Evolutionary conservation across 2,888 invertebrate genomes (phyloP).

Genomic region (Sinhomidia bicolor): DNA sequence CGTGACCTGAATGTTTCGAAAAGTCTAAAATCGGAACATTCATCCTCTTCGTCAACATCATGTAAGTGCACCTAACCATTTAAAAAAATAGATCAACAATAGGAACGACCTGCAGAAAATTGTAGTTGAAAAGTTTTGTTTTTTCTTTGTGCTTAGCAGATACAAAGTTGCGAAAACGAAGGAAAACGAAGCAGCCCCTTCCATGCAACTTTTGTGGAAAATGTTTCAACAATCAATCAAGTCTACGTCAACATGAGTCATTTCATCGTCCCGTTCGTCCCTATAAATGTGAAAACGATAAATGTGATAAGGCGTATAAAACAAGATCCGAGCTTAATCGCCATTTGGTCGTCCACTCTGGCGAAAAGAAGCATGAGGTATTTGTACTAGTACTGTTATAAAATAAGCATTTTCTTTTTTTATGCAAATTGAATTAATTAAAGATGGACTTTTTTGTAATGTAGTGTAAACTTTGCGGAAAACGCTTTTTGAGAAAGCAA

Average conservation of each 20-base stretch:
- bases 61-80: neutral
- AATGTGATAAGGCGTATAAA: slow-evolving; percentile 65
- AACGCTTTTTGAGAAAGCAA: slow-evolving; percentile 63
- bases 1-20: neutral
- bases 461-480: slow-evolving; percentile 60
- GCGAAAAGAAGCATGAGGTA: slow-evolving; percentile 60
- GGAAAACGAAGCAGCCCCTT: slow-evolving; percentile 56
- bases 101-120: neutral
- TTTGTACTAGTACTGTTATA: neutral
- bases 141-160: slow-evolving; percentile 10
- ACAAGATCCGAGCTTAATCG: slow-evolving; percentile 63
- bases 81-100: neutral
- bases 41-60: slow-evolving; percentile 1
- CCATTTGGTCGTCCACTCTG: slow-evolving; percentile 63
- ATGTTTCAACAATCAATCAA: slow-evolving; percentile 63
- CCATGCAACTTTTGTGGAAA: slow-evolving; percentile 63
- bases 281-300: slow-evolving; percentile 56
- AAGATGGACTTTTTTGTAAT: neutral
- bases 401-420: neutral
- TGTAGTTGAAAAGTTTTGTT: neutral
- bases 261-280: slow-evolving; percentile 65
- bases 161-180: slow-evolving; percentile 39
- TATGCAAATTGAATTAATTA: neutral
- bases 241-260: slow-evolving; percentile 62
- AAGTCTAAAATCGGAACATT: neutral